These are phyloP conservation scores for Melipona beecheii DNA, from an alignment of 2,888 invertebrate genomes.

Conservation along the genomic window DNA sequence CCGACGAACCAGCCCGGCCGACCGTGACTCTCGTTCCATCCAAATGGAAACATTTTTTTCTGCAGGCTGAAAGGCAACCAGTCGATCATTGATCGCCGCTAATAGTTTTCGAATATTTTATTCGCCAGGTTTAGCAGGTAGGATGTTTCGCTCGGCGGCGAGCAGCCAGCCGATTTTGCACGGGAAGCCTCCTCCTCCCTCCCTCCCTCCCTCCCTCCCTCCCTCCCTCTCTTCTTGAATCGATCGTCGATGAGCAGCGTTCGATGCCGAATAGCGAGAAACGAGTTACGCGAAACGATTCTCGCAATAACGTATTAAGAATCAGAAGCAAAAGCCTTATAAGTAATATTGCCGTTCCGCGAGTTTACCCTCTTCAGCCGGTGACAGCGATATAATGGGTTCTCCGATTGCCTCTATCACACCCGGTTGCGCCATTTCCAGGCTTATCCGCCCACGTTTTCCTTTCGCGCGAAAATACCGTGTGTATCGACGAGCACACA, in stretches of 20 bases:
- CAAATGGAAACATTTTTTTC: conserved; percentile 15
- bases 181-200: not conserved
- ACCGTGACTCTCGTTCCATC: conserved; percentile 8
- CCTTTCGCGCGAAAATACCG: conserved; percentile 64
- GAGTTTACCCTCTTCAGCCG: conserved; percentile 60
- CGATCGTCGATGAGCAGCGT: not conserved
- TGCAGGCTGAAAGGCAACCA: not conserved
- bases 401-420: conserved; percentile 71
- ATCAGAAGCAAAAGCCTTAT: conserved; percentile 56
- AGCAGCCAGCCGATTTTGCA: conserved; percentile 19
- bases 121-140: not conserved
- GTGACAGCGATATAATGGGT: conserved; percentile 67
- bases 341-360: conserved; percentile 56
- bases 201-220: not conserved
- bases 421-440: conserved; percentile 68
- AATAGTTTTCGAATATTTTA: conserved; percentile 20
- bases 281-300: conserved; percentile 17
- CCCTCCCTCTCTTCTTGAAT: not conserved
- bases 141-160: not conserved
- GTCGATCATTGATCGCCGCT: not conserved
- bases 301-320: conserved; percentile 59
- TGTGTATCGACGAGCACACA: conserved; percentile 60
- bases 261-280: not conserved
- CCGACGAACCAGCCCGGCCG: not conserved
- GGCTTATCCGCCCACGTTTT: conserved; percentile 67